These are phyloP conservation scores for Enteromius afrohamiltoni DNA, from an alignment of 2,797 vertebrate genomes.

Conservation along the genomic window DNA sequence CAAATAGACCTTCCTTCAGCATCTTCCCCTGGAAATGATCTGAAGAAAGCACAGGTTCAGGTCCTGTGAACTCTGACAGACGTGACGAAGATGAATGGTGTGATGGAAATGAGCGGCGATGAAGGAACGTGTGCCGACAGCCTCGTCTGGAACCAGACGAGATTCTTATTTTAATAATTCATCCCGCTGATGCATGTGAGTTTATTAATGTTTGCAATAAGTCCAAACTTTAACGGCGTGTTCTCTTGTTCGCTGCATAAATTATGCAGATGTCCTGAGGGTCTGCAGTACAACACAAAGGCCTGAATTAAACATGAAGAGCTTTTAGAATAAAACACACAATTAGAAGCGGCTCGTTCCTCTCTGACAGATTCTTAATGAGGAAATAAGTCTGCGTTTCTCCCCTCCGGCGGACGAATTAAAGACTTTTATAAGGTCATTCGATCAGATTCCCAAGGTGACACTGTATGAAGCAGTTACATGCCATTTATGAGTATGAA, in stretches of 20 bases:
- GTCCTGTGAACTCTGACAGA: not conserved
- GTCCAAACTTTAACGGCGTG: slow-evolving; percentile 47
- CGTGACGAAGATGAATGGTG: slow-evolving; percentile 8
- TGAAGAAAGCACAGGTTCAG: not conserved
- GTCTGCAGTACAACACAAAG: slow-evolving; percentile 57
- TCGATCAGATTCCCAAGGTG: not conserved
- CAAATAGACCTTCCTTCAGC: too few species aligned
- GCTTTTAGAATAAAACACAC: slow-evolving; percentile 57
- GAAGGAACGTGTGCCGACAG: not conserved
- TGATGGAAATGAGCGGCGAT: not conserved
- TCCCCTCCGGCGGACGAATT: not conserved
- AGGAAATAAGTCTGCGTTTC: slow-evolving; percentile 40
- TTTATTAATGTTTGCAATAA: slow-evolving; percentile 54
- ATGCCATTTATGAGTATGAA: not conserved
- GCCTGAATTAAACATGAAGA: slow-evolving; percentile 67
- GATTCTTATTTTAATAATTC: slow-evolving; percentile 60
- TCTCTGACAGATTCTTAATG: slow-evolving; percentile 47
- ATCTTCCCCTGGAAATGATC: too few species aligned
- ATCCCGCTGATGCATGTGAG: slow-evolving; percentile 54
- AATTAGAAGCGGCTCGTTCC: slow-evolving; percentile 54
- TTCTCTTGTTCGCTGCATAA: slow-evolving; percentile 53
- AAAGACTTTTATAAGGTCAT: slow-evolving; percentile 12
- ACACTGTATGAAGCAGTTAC: slow-evolving; percentile 1
- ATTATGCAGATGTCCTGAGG: slow-evolving; percentile 62
- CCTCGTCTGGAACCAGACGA: not conserved